Percentiles rank a stretch among this genome's conserved stretches.
Conservation (phyloP, 37 sponge, comb jelly and placozoan genomes). For the Aphrocallistes beatrix region DNA sequence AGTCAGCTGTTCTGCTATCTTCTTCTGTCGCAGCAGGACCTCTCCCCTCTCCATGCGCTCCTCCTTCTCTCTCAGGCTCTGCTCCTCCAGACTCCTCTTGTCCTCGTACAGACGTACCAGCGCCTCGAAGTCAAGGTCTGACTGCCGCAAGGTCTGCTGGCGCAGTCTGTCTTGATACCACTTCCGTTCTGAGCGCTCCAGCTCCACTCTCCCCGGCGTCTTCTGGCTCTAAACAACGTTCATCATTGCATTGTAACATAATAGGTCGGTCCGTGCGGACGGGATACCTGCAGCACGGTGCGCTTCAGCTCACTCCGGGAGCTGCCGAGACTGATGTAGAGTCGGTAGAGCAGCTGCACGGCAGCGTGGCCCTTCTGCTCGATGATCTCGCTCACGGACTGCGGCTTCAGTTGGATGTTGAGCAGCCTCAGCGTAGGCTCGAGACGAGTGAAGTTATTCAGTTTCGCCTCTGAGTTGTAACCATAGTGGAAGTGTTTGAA, state of each 20-base stretch:
- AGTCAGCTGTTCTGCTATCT: constrained; percentile 53
- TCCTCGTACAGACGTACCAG: constrained; percentile 56
- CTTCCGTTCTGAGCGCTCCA: neutral
- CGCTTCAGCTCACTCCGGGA: neutral
- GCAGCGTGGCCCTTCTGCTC: neutral
- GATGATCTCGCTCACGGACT: constrained; percentile 23
- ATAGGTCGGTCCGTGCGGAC: no score
- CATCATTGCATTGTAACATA: no score
- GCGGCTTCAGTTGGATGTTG: constrained; percentile 68
- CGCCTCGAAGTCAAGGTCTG: constrained; percentile 66
- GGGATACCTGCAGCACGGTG: neutral
- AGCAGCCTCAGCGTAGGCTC: constrained; percentile 71
- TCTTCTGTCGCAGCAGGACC: constrained; percentile 40
- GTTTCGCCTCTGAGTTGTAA: constrained; percentile 68
- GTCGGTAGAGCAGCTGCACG: constrained; percentile 6
- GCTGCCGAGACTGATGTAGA: neutral
- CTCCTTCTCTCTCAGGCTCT: constrained; percentile 26
- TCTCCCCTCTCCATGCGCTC: constrained; percentile 30
- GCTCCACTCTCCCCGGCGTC: neutral
- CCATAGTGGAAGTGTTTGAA: constrained; percentile 24
- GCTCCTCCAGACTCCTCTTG: neutral
- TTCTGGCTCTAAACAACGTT: neutral
- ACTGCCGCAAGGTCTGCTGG: constrained; percentile 67
- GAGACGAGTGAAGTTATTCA: constrained; percentile 79
- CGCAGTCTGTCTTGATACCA: constrained; percentile 35